These are phyloP conservation scores for Chromobotia macracanthus DNA, from an alignment of 2,797 vertebrate species.

Conservation along the genomic window DNA sequence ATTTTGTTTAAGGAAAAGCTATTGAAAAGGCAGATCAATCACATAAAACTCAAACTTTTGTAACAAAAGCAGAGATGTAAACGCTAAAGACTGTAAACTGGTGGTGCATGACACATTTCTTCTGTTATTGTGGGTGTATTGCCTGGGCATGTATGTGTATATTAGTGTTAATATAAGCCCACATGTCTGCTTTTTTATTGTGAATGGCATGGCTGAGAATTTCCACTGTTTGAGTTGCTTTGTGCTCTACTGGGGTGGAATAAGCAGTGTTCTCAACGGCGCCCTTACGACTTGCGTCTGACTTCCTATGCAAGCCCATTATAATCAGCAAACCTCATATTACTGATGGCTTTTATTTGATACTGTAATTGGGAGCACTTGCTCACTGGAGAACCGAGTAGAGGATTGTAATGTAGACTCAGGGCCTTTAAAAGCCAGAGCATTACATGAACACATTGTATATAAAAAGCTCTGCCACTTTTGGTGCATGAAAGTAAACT, in stretches of 20 bases:
- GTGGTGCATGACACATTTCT: background rate
- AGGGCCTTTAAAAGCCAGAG: conserved; percentile 42
- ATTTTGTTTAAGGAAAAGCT: conserved; percentile 20
- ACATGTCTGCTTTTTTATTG: conserved; percentile 27
- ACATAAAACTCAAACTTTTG: background rate
- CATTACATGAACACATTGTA: conserved; percentile 48
- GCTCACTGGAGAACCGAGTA: conserved; percentile 24
- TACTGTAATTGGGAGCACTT: conserved; percentile 25
- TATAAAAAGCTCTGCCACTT: conserved; percentile 39
- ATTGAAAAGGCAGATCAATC: background rate
- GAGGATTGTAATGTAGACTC: conserved; percentile 43
- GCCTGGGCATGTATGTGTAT: background rate
- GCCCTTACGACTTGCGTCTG: background rate
- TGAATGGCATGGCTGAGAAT: conserved; percentile 33
- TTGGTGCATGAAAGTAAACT: conserved; percentile 27
- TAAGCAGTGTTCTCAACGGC: conserved; percentile 25
- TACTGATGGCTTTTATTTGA: conserved; percentile 50
- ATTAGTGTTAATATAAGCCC: conserved; percentile 5
- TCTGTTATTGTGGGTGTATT: background rate
- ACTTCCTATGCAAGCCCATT: conserved; percentile 34
- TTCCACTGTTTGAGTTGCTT: conserved; percentile 19
- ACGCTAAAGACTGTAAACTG: background rate
- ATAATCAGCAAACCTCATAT: conserved; percentile 46
- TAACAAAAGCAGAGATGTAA: background rate
- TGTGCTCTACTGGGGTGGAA: conserved; percentile 23